Evolutionary conservation across 2,797 vertebrate genomes (phyloP).

Genomic region (Urosaurus nigricauda): DNA sequence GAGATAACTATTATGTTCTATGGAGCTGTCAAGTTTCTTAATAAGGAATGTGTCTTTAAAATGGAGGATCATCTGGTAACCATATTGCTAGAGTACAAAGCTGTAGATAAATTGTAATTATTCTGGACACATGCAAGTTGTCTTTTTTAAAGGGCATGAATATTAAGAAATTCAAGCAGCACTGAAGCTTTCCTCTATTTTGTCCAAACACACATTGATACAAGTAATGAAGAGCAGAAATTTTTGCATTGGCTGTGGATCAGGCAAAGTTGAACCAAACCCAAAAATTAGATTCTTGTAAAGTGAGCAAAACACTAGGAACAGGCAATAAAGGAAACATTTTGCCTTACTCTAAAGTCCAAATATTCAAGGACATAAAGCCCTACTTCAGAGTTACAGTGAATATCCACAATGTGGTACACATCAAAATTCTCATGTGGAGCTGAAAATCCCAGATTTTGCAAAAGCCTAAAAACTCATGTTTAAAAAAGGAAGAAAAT

Average conservation of each 20-base stretch:
- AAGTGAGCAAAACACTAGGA: not conserved
- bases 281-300: not conserved
- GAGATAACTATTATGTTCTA: constrained; percentile 21
- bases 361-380: not conserved
- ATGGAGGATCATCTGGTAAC: constrained; percentile 1
- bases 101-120: constrained; percentile 8
- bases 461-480: not conserved
- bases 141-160: constrained; percentile 25
- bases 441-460: not conserved
- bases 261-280: not conserved
- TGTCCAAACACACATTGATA: not conserved
- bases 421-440: not conserved
- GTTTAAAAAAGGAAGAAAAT: not conserved
- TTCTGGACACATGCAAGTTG: constrained; percentile 12
- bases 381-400: too few species aligned
- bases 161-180: constrained; percentile 15
- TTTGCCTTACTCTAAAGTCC: not conserved
- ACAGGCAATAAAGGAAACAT: not conserved
- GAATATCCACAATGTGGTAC: not conserved
- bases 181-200: not conserved
- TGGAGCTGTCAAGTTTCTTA: constrained; percentile 14
- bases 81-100: not conserved
- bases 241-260: not conserved
- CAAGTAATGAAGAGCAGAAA: not conserved
- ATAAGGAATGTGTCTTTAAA: constrained; percentile 14